Percentiles rank a stretch among this genome's conserved stretches.
These are phyloP conservation scores for Lagopus muta DNA, from an alignment of 2,113 vertebrate genomes.

Conservation along the genomic window DNA sequence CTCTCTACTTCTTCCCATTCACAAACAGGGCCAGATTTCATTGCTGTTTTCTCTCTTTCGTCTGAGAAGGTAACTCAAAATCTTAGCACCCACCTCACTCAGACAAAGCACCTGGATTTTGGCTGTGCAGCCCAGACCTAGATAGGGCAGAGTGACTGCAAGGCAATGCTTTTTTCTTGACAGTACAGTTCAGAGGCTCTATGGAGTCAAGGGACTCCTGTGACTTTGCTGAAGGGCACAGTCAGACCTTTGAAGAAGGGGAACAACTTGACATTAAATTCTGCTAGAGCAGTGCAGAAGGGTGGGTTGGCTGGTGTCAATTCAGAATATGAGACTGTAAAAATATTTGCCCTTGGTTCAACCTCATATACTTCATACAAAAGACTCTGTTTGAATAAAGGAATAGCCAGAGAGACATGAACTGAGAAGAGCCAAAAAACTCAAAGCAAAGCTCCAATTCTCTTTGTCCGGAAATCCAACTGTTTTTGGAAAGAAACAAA, in stretches of 20 bases:
- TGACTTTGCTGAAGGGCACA: background rate
- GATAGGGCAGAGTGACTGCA: background rate
- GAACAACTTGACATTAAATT: slow-evolving; percentile 6
- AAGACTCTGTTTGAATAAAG: slow-evolving; percentile 59
- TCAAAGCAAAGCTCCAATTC: slow-evolving; percentile 32
- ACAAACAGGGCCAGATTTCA: background rate
- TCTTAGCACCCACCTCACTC: background rate
- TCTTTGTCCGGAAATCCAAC: slow-evolving; percentile 39
- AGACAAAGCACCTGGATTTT: background rate
- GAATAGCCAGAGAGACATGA: slow-evolving; percentile 12
- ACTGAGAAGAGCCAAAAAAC: slow-evolving; percentile 55
- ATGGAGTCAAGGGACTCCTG: background rate
- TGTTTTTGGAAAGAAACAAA: slow-evolving; percentile 70
- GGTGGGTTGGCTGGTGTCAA: slow-evolving; percentile 15
- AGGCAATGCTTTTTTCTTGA: background rate
- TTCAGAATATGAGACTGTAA: slow-evolving; percentile 61
- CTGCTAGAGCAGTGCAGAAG: slow-evolving; percentile 10
- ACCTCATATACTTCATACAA: slow-evolving; percentile 54
- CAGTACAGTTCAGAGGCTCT: background rate
- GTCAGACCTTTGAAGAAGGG: background rate
- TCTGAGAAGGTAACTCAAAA: background rate
- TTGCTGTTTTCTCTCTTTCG: background rate
- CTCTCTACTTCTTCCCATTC: background rate
- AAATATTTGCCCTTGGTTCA: slow-evolving; percentile 69
- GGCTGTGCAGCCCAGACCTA: background rate